Base-by-base conservation (phyloP, 1,140 invertebrate species). In the Ectropis grisescens region DNA sequence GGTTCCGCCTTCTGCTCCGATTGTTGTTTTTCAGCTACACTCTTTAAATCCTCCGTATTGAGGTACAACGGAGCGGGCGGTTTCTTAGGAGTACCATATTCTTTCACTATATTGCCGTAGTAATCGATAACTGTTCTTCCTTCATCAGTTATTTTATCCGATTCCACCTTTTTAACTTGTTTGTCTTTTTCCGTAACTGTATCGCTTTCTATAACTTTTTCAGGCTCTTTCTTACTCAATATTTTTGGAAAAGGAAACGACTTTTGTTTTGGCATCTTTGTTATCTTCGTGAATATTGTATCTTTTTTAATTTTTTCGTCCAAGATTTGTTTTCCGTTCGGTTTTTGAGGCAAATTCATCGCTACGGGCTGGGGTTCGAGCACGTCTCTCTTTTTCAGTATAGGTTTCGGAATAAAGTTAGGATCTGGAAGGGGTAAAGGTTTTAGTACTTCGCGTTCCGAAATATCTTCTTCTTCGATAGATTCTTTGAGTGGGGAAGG, bases 41-140 rank as follows among this genome's bases (percentile, higher is more conserved):
- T 82, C 50, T 88, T 88, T 31, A 90, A 64, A 34, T 89, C 86
- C 35, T 89, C 87, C 9, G 85, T 86, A 48, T 86, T 85, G 9
- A 88, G 67, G 52, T 88, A 89, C 14, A 88, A 61, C 2, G 83
- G 84, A 5, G 78, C 72, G 5, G 70, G 58, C 2, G 85, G 62
- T 47, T 81, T 86, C 48, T 85, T 87, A 12, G 78, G 70, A 38
- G 59, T 74, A 15, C 86, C 86, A 33, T 88, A 88, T 65, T 89
- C 88, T 39, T 86, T 87, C 1, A 93, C 90, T 35, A 94, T 88
- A 59, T 92, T 91, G 11, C 89, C 90, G 45, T 94, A 94, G 58
- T 92, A 90, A 76, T 91, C 90, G 10, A 91, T 88, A 0, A 91
- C 85, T 1, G 89, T 89, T 58, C 87, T 88, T 1, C 87, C 74